These are phyloP conservation scores for Cochlearius cochlearius DNA, from an alignment of 2,113 vertebrate species.

Conservation along the genomic window DNA sequence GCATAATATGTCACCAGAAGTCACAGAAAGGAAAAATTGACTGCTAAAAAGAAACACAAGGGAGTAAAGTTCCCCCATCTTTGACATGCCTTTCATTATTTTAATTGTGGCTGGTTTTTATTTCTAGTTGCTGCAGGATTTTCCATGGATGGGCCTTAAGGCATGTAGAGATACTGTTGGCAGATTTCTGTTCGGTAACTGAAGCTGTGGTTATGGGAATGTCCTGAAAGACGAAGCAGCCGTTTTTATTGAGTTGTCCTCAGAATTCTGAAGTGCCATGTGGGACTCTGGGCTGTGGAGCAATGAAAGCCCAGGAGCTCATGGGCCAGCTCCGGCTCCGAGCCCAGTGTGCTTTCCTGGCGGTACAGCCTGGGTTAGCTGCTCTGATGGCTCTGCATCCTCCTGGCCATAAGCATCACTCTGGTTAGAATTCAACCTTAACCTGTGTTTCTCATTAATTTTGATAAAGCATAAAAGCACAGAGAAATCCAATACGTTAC, in stretches of 20 bases:
- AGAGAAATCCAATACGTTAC: not conserved
- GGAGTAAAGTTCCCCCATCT: not conserved
- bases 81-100: not conserved
- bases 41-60: not conserved
- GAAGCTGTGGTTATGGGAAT: not conserved
- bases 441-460: not conserved
- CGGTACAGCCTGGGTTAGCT: accelerated
- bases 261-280: not conserved
- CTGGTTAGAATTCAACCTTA: not conserved
- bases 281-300: not conserved
- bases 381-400: not conserved
- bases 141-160: not conserved
- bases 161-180: not conserved
- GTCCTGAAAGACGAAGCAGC: not conserved
- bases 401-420: not conserved
- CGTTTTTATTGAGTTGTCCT: not conserved
- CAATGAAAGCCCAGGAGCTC: not conserved
- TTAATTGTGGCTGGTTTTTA: not conserved
- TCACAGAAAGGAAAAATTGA: not conserved
- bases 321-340: not conserved
- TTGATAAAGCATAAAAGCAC: not conserved
- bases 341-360: not conserved
- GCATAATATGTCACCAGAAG: not conserved
- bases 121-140: not conserved
- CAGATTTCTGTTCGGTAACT: not conserved